Evolutionary conservation across 2,113 vertebrate species (phyloP), one percentile per base, ranked within the genome.

Genomic region (Osmerus eperlanus): DNA sequence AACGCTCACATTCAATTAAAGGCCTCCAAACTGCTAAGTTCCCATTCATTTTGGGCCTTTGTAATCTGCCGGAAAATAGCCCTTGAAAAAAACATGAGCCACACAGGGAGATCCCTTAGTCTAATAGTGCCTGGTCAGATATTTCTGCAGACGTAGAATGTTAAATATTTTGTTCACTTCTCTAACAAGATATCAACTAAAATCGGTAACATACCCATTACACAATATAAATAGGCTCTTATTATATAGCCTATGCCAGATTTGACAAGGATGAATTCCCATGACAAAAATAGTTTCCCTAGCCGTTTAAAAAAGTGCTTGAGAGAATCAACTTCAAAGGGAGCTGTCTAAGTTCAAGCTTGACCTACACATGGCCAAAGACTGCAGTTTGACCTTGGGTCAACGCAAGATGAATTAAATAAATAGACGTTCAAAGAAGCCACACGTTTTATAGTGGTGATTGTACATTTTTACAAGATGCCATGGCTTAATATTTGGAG

Each of bases 1-100:
- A 79, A 82, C 85, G 84, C 87, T 89, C 90, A 89, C 88, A 91
- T 92, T 92, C 91, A 92, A 91, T 93, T 92, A 92, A 82, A 84
- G 81, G 78, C 76, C 89, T 86, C 86, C 76, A 85, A 81, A 85
- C 84, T 74, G 81, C 72, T 75, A 85, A 85, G 87, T 72, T 78
- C 83, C 86, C 81, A 88, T 92, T 92, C 86, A 90, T 87, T 85
- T 84, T 65, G 41, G 41, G 66, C 55, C 83, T 83, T 91, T 91
- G 85, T 91, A 78, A 80, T 70, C 72, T 62, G 76, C 76, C 69
- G 67, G 84, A 87, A 88, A 85, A 86, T 69, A 83, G 84, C 79
- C 68, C 82, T 87, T 91, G 87, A 87, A 76, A 83, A 79, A 77
- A 79, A 81, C 13, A 52, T 59, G 65, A 86, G 81, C 85, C 88